Percentiles rank a stretch among this genome's conserved stretches.
These are phyloP conservation scores for Mastomys natalensis DNA, from an alignment of 2,113 vertebrate genomes.

Conservation along the genomic window DNA sequence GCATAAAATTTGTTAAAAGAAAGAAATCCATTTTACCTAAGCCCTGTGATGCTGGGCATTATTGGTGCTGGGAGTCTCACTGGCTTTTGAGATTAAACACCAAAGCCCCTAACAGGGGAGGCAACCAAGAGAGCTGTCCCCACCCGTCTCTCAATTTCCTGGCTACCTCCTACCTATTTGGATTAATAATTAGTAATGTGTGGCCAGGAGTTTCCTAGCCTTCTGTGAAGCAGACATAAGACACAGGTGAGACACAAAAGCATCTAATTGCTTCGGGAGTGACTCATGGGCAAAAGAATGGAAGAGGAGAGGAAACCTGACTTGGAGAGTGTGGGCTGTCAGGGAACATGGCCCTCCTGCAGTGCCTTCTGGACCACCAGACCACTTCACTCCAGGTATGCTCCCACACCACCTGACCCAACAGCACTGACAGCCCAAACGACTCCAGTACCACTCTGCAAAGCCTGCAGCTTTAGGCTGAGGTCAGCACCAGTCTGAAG, in stretches of 20 bases:
- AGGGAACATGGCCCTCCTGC: neutral
- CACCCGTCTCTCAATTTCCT: neutral
- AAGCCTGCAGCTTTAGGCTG: neutral
- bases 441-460: neutral
- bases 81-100: neutral
- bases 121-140: neutral
- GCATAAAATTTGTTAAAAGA: constrained; percentile 12
- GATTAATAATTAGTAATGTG: neutral
- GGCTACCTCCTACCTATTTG: neutral
- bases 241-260: constrained; percentile 6
- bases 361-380: neutral
- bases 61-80: neutral
- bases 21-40: constrained; percentile 5
- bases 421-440: neutral
- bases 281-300: neutral
- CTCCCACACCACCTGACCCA: neutral
- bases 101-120: accelerated
- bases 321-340: accelerated
- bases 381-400: neutral
- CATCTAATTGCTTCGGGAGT: constrained; percentile 21
- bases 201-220: neutral
- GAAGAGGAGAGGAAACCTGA: neutral
- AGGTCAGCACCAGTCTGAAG: neutral
- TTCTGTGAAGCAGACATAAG: constrained; percentile 21
- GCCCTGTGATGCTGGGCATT: neutral